A percentile compares a stretch with the other conserved stretches of the same genome.
These are phyloP conservation scores for Limosa lapponica DNA, from an alignment of 2,797 vertebrate species.

Conservation along the genomic window DNA sequence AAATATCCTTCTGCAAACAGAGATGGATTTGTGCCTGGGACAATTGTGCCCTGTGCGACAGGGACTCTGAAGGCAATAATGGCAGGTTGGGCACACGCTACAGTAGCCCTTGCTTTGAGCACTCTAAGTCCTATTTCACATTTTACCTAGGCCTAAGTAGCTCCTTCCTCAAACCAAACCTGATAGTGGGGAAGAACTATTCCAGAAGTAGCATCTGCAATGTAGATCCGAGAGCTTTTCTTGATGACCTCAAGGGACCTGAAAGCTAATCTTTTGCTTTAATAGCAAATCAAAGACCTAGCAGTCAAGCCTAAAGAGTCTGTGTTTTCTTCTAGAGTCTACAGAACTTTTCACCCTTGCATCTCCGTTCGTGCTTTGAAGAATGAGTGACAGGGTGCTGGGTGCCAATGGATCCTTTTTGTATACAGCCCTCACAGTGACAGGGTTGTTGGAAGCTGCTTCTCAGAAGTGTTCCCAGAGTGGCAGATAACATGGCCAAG, in stretches of 20 bases:
- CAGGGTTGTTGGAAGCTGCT: not conserved
- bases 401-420: not conserved
- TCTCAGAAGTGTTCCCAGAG: not conserved
- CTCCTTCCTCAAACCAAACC: not conserved
- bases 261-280: not conserved
- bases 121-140: fast-evolving
- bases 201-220: not conserved
- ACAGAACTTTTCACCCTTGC: not conserved
- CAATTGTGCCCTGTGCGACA: no score
- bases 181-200: not conserved
- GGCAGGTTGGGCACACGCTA: no score
- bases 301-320: not conserved
- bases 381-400: not conserved
- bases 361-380: not conserved
- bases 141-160: not conserved
- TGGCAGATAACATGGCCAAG: not conserved
- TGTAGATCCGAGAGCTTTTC: not conserved
- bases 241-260: not conserved
- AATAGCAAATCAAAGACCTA: not conserved
- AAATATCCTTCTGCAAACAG: not conserved
- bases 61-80: fast-evolving
- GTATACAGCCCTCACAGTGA: not conserved
- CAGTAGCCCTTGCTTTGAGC: not conserved
- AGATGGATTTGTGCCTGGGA: no score
- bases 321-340: not conserved